Percentiles rank a stretch among this genome's conserved stretches.
Evolutionary conservation across 1,140 invertebrate genomes (phyloP).

Genomic region (Matsumurasca onukii): DNA sequence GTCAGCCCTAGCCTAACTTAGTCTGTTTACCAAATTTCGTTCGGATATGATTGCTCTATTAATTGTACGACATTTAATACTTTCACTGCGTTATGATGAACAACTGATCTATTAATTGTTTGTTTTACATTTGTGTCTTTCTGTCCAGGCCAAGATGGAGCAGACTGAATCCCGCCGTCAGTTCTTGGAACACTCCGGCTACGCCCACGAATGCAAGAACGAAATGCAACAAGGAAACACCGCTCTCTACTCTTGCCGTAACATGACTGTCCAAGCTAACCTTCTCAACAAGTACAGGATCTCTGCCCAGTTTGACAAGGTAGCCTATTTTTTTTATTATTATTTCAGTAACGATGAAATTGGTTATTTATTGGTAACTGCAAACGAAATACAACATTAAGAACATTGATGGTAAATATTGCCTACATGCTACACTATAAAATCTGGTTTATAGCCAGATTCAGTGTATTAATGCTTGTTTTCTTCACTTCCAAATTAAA

Average conservation of each 20-base stretch:
- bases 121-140: too few species aligned
- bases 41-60: too few species aligned
- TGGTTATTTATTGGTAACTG: background rate
- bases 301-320: slow-evolving; percentile 26
- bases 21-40: too few species aligned
- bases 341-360: background rate
- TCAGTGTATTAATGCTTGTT: background rate
- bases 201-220: slow-evolving; percentile 50
- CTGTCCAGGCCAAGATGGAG: slow-evolving; percentile 47
- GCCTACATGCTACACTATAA: background rate
- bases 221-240: slow-evolving; percentile 56
- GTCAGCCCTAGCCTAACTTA: too few species aligned
- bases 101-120: too few species aligned
- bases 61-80: too few species aligned
- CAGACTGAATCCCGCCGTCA: slow-evolving; percentile 54
- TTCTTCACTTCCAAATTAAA: background rate
- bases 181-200: slow-evolving; percentile 48
- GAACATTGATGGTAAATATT: too few species aligned
- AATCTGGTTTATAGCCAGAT: background rate
- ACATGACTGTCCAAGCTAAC: slow-evolving; percentile 51
- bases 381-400: too few species aligned
- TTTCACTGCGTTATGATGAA: too few species aligned
- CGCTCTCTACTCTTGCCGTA: slow-evolving; percentile 54
- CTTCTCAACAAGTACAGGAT: slow-evolving; percentile 49
- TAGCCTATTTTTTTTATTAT: background rate